Conservation (phyloP, 2,888 invertebrate species). For the Chymomyza fuscimana region DNA sequence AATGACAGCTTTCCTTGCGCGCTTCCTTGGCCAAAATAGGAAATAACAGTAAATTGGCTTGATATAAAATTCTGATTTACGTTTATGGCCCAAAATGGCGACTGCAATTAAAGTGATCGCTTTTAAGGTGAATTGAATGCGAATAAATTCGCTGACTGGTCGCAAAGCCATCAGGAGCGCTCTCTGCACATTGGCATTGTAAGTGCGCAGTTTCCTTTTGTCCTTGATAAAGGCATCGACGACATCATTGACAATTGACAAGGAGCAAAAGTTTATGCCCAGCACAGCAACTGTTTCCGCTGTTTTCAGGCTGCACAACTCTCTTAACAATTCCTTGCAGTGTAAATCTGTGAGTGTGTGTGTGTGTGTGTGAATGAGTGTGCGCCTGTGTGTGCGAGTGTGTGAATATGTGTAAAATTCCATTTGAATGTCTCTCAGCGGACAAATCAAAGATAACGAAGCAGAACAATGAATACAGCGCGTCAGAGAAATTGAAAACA, state of each 20-base stretch:
- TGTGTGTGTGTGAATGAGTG: conserved; percentile 6
- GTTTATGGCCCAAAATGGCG: conserved; percentile 12
- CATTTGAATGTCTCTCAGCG: conserved; percentile 69
- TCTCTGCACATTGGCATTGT: not conserved
- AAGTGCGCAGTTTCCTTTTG: not conserved
- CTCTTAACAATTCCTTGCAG: not conserved
- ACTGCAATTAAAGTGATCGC: conserved; percentile 60
- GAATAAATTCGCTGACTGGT: not conserved
- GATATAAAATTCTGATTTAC: conserved; percentile 9
- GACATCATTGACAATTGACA: conserved; percentile 8
- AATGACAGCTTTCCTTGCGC: not conserved
- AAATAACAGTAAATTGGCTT: conserved; percentile 1
- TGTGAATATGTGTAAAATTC: conserved; percentile 47
- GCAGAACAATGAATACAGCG: conserved; percentile 22
- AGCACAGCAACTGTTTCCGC: conserved; percentile 2
- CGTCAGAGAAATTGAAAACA: conserved; percentile 34
- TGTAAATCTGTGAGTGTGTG: conserved; percentile 10
- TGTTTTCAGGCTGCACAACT: not conserved
- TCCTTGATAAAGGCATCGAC: conserved; percentile 3
- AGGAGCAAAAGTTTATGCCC: not conserved
- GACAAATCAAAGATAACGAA: conserved; percentile 71
- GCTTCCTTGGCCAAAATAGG: not conserved
- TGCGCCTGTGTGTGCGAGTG: conserved; percentile 25
- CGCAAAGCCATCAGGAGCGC: not conserved
- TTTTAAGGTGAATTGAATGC: conserved; percentile 30